phyloP scores from a whole-genome alignment of 2,888 invertebrate species.

The Eristalinus aeneus region DNA sequence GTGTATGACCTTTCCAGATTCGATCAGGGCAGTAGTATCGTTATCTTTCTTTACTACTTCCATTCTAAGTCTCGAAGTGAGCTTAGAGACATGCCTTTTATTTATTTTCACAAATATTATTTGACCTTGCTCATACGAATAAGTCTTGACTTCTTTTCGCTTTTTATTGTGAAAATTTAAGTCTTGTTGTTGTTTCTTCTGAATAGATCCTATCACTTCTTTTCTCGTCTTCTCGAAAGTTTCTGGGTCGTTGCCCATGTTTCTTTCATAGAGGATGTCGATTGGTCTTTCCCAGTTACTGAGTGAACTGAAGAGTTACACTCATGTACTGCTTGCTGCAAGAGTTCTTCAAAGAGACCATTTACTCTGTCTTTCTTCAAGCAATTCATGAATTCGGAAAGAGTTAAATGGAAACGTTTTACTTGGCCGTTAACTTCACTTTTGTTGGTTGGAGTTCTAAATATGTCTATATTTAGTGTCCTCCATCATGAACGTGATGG shows the following conservation, averaged over 20 bases:
- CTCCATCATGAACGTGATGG: not conserved
- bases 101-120: slow-evolving; percentile 34
- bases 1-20: slow-evolving; percentile 38
- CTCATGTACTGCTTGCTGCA: slow-evolving; percentile 28
- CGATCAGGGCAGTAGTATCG: slow-evolving; percentile 22
- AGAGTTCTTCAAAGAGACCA: slow-evolving; percentile 26
- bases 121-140: slow-evolving; percentile 30
- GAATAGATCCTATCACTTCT: too few species aligned
- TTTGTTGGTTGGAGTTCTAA: not conserved
- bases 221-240: too few species aligned
- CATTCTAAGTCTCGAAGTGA: slow-evolving; percentile 5
- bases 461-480: not conserved
- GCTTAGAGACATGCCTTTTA: slow-evolving; percentile 17
- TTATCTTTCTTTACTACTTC: not conserved
- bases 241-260: too few species aligned
- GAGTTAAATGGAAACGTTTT: slow-evolving; percentile 50
- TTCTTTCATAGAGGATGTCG: not conserved
- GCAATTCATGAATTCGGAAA: slow-evolving; percentile 46
- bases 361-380: slow-evolving; percentile 16
- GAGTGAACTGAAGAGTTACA: slow-evolving; percentile 56
- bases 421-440: slow-evolving; percentile 48
- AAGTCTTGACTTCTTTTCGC: not conserved
- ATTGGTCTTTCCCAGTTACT: slow-evolving; percentile 44
- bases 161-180: not conserved
- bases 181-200: not conserved